phyloP scores from a whole-genome alignment of 2,797 vertebrate species.

The Microctenopoma lineatum region DNA sequence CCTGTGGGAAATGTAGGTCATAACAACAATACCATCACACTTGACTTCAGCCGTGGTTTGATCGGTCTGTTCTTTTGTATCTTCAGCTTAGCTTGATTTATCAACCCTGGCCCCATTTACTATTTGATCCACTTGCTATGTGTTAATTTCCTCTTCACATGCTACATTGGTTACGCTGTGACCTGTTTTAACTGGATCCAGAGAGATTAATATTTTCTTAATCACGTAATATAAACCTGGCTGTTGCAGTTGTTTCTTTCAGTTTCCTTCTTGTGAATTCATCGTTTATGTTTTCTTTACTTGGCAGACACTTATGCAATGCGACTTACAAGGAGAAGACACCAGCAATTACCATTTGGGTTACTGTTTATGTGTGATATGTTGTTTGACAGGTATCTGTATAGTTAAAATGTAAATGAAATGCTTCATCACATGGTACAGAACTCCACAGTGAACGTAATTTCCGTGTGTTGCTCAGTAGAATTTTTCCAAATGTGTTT shows the following conservation, averaged over 20 bases:
- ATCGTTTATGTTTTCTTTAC: no score
- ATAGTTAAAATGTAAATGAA: slow-evolving; percentile 6
- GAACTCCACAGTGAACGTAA: neutral
- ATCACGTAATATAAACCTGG: neutral
- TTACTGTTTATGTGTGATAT: no score
- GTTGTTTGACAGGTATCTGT: no score
- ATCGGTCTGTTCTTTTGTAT: slow-evolving; percentile 17
- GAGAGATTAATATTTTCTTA: neutral
- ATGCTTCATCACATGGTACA: slow-evolving; percentile 1
- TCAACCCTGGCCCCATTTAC: slow-evolving; percentile 35
- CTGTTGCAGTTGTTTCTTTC: neutral
- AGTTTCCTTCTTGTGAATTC: neutral
- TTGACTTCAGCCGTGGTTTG: neutral
- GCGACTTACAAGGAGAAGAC: no score
- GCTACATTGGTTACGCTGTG: slow-evolving; percentile 15
- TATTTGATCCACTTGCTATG: slow-evolving; percentile 14
- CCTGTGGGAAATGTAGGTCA: slow-evolving; percentile 47
- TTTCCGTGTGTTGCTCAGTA: neutral
- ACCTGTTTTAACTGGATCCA: slow-evolving; percentile 33
- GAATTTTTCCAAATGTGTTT: slow-evolving; percentile 12
- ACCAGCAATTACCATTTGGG: no score
- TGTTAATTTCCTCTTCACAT: slow-evolving; percentile 29
- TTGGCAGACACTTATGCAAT: no score
- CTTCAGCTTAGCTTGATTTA: slow-evolving; percentile 41
- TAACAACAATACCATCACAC: slow-evolving; percentile 28